Percentiles rank a stretch among this genome's conserved stretches.
phyloP scores from a whole-genome alignment of 2,888 invertebrate genomes.

The Andrena trimmerana region DNA sequence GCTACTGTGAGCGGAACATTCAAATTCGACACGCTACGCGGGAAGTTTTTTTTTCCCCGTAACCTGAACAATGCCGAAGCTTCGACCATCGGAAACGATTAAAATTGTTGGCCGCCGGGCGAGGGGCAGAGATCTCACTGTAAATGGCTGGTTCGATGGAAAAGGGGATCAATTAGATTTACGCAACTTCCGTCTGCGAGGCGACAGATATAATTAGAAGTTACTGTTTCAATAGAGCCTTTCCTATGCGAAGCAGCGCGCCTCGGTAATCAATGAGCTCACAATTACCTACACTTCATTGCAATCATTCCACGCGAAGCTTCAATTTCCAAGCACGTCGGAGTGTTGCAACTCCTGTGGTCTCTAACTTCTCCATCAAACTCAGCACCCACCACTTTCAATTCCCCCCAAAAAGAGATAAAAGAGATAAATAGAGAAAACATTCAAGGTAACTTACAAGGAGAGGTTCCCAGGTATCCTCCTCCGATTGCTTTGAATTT shows the following conservation, averaged over 20 bases:
- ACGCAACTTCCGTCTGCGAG: neutral
- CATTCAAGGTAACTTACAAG: too few species aligned
- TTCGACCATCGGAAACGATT: neutral
- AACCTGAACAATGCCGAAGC: too few species aligned
- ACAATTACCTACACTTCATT: neutral
- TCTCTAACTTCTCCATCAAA: too few species aligned
- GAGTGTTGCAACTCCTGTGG: too few species aligned
- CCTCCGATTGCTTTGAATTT: too few species aligned
- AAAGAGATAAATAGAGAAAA: too few species aligned
- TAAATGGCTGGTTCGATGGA: neutral
- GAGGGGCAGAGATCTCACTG: neutral
- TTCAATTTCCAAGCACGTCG: too few species aligned
- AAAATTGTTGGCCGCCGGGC: slow-evolving; percentile 2
- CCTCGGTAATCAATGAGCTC: neutral
- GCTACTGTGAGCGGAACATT: too few species aligned
- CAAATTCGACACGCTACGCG: too few species aligned
- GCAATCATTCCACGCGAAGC: neutral
- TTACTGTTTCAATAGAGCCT: neutral
- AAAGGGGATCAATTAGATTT: neutral
- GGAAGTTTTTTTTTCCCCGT: neutral
- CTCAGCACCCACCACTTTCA: too few species aligned
- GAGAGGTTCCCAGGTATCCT: too few species aligned
- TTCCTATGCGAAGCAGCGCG: neutral
- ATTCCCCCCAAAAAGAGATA: too few species aligned
- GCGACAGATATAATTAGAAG: neutral